Evolutionary conservation across 2,888 invertebrate species (phyloP).

Genomic region (Tethea ocularis): DNA sequence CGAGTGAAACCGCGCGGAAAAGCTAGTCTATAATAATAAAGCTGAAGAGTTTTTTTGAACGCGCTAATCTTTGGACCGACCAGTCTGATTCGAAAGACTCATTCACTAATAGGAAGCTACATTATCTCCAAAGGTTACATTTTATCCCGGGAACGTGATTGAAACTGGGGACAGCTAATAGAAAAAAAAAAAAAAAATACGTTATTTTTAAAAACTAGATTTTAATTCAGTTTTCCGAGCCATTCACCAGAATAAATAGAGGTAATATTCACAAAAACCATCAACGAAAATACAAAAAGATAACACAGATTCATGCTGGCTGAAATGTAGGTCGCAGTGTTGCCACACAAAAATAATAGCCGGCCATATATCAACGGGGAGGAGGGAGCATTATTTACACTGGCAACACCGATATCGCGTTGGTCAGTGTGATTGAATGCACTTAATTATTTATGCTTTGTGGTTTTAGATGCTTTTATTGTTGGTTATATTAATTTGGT

Average conservation of each 20-base stretch:
- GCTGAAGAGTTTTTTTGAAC: no score
- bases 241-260: background rate
- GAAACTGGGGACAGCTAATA: background rate
- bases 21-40: no score
- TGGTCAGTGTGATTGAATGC: conserved; percentile 5
- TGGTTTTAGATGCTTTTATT: background rate
- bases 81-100: no score
- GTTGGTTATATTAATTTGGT: background rate
- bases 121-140: background rate
- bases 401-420: conserved; percentile 13
- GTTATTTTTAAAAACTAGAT: no score
- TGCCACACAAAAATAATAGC: conserved; percentile 12
- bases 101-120: no score
- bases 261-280: background rate
- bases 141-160: background rate
- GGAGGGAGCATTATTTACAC: conserved; percentile 11
- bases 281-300: background rate
- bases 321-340: background rate
- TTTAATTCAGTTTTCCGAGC: no score
- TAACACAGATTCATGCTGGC: background rate
- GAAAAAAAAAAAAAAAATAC: no score
- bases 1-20: background rate
- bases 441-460: conserved; percentile 3
- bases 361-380: conserved; percentile 9
- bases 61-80: no score